phyloP scores from a whole-genome alignment of 1,140 invertebrate species.

The Mya arenaria region DNA sequence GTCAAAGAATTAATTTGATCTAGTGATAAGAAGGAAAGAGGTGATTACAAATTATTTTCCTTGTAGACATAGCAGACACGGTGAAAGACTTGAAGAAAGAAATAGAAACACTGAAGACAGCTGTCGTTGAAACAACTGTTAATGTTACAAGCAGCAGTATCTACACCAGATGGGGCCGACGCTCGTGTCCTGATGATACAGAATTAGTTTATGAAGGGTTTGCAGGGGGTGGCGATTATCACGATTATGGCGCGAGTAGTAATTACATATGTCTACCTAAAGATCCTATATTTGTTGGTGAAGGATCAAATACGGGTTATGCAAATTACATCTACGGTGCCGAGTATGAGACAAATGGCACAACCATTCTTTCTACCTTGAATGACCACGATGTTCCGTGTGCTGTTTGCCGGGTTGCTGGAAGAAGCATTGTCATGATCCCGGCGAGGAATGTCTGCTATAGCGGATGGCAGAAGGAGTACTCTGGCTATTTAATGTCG shows the following conservation, averaged over 20 bases:
- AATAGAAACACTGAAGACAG: no score
- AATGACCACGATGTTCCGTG: slow-evolving; percentile 43
- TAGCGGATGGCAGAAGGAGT: slow-evolving; percentile 37
- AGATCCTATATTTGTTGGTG: slow-evolving; percentile 17
- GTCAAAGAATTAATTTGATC: no score
- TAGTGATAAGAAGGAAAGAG: no score
- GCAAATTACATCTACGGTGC: slow-evolving; percentile 25
- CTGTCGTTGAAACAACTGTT: no score
- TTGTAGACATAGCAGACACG: no score
- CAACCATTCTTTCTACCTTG: background rate
- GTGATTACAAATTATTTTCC: no score
- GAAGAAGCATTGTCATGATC: slow-evolving; percentile 40
- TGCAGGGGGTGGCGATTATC: slow-evolving; percentile 11
- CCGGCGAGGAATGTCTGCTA: slow-evolving; percentile 43
- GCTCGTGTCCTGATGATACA: background rate
- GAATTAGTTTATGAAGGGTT: slow-evolving; percentile 17
- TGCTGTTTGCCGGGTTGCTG: slow-evolving; percentile 41
- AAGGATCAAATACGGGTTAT: background rate
- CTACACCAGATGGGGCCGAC: background rate
- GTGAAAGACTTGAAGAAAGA: no score
- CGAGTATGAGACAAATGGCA: slow-evolving; percentile 27
- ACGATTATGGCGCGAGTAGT: background rate
- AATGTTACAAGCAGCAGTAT: background rate
- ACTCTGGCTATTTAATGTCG: slow-evolving; percentile 53
- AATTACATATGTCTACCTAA: slow-evolving; percentile 44